Percentiles rank a stretch among this genome's conserved stretches.
phyloP scores from a whole-genome alignment of 2,888 invertebrate genomes.

The Mythimna pallens region DNA sequence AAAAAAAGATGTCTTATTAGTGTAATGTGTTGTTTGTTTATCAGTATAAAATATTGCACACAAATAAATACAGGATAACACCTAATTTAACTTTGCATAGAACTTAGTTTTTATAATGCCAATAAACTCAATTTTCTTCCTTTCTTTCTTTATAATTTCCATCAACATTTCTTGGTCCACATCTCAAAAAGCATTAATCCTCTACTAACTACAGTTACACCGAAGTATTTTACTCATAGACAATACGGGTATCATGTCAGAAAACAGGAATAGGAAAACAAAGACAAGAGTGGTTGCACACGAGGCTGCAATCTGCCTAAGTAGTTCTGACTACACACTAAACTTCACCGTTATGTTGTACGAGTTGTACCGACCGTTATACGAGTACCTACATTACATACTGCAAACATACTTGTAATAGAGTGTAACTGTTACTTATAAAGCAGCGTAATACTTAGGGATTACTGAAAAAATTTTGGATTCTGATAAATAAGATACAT shows the following conservation, averaged over 20 bases:
- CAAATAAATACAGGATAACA: too few species aligned
- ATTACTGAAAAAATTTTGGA: too few species aligned
- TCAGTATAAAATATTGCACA: too few species aligned
- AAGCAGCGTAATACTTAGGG: neutral
- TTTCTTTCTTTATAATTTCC: too few species aligned
- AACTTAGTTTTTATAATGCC: too few species aligned
- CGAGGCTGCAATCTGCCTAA: constrained; percentile 47
- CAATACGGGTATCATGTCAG: constrained; percentile 46
- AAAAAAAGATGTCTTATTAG: too few species aligned
- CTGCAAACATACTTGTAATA: constrained; percentile 6
- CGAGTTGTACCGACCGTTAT: neutral
- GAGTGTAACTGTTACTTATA: neutral
- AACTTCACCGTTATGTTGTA: constrained; percentile 33
- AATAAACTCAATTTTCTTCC: too few species aligned
- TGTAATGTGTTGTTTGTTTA: too few species aligned
- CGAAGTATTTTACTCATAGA: constrained; percentile 27
- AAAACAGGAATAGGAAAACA: constrained; percentile 42
- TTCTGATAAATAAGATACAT: too few species aligned
- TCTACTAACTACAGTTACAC: neutral
- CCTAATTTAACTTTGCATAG: too few species aligned
- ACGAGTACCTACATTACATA: neutral
- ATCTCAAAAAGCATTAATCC: too few species aligned
- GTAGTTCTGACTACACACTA: constrained; percentile 43
- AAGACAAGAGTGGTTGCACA: constrained; percentile 40
- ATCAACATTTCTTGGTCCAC: too few species aligned